Conservation (phyloP, 2,113 vertebrate genomes). For the Tyto alba region DNA sequence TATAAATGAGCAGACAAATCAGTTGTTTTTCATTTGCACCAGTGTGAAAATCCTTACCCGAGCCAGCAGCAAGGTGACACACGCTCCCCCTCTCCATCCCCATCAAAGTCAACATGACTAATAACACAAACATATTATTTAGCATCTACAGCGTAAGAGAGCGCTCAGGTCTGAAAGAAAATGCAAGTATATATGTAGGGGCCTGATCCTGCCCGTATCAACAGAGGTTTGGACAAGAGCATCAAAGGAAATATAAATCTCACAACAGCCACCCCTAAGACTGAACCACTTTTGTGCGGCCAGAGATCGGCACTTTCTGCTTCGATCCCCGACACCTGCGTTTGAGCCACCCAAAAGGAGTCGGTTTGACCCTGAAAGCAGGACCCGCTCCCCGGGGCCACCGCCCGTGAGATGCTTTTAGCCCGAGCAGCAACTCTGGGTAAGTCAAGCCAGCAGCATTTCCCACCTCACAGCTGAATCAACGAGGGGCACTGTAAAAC, state of each 20-base stretch:
- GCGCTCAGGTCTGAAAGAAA: background rate
- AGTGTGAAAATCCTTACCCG: background rate
- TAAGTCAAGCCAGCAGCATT: background rate
- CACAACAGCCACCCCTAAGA: background rate
- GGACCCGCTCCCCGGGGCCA: fast-evolving
- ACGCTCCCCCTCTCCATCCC: background rate
- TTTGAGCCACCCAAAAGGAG: background rate
- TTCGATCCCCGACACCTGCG: background rate
- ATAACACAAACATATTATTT: background rate
- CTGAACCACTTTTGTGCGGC: background rate
- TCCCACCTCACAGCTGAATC: background rate
- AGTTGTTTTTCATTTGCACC: conserved; percentile 45
- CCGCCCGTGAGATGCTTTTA: background rate
- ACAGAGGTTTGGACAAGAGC: background rate
- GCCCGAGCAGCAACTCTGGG: background rate
- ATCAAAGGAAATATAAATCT: background rate
- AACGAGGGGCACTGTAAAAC: background rate
- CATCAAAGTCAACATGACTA: background rate
- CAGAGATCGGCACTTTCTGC: background rate
- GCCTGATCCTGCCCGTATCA: background rate
- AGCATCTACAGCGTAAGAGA: background rate
- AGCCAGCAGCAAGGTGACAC: conserved; percentile 32
- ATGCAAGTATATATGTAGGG: fast-evolving
- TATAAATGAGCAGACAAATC: conserved; percentile 11
- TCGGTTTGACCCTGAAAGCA: background rate